Conservation (phyloP, 2,113 vertebrate species). For the Calyptomena viridis region DNA sequence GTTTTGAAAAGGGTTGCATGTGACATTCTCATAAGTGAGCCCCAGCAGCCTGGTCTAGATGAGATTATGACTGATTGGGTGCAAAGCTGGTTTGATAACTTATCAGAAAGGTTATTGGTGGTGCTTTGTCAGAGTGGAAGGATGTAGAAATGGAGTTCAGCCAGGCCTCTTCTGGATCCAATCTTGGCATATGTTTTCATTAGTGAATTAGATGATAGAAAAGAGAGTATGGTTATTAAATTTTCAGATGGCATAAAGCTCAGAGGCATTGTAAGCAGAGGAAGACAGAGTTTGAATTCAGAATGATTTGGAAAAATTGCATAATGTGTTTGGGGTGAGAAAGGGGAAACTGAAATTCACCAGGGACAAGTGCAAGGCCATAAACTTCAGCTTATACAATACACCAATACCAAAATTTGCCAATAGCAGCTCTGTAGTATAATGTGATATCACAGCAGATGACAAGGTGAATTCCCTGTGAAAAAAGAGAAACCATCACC, state of each 20-base stretch:
- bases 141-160: constrained; percentile 17
- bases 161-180: not conserved
- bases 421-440: not conserved
- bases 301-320: not conserved
- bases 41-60: not conserved
- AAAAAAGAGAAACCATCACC: not conserved
- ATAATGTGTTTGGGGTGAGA: not conserved
- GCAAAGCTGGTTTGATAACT: not conserved
- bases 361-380: not conserved
- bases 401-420: not conserved
- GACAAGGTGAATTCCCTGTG: not conserved
- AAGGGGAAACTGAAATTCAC: not conserved
- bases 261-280: not conserved
- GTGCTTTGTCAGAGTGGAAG: constrained; percentile 1
- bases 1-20: not conserved
- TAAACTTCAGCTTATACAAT: not conserved
- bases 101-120: not conserved
- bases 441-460: not conserved
- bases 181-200: not conserved
- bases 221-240: constrained; percentile 30
- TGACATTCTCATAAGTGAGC: constrained; percentile 6
- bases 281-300: constrained; percentile 9
- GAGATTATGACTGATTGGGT: constrained; percentile 4
- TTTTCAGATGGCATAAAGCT: constrained; percentile 34
- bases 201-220: constrained; percentile 9